phyloP scores from a whole-genome alignment of 37 sponge, comb jelly and placozoan species.

The Geodia barretti region DNA sequence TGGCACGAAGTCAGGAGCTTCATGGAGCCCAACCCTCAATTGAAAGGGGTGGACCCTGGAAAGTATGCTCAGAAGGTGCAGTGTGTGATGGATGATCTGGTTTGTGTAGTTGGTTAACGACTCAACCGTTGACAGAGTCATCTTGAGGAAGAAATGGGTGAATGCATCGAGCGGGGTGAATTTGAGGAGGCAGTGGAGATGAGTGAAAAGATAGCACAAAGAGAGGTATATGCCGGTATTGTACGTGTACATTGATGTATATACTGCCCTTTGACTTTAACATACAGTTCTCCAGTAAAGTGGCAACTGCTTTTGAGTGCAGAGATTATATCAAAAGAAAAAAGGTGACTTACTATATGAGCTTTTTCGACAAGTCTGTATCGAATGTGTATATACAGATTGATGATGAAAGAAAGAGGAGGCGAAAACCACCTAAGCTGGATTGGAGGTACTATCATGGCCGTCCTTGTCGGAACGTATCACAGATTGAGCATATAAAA shows the following conservation, averaged over 20 bases:
- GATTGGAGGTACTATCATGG: constrained; percentile 68
- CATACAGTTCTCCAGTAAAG: constrained; percentile 48
- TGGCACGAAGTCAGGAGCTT: constrained; percentile 62
- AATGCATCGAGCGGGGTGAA: constrained; percentile 51
- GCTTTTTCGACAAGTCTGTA: neutral
- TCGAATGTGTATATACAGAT: constrained; percentile 9
- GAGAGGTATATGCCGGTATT: constrained; percentile 63
- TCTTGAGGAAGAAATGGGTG: constrained; percentile 57
- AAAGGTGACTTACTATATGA: constrained; percentile 32
- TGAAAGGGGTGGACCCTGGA: constrained; percentile 41
- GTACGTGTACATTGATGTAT: too few species aligned
- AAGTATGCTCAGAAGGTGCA: constrained; percentile 34
- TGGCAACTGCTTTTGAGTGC: constrained; percentile 77
- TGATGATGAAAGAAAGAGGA: constrained; percentile 29
- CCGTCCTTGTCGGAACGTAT: too few species aligned
- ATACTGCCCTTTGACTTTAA: neutral
- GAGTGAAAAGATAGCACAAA: constrained; percentile 57
- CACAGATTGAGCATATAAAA: too few species aligned
- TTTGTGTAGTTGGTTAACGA: neutral
- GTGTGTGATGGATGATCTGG: neutral
- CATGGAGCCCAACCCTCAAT: constrained; percentile 74
- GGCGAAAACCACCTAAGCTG: constrained; percentile 27
- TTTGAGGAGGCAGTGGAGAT: constrained; percentile 49
- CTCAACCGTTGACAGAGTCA: constrained; percentile 42
- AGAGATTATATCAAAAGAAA: constrained; percentile 26